These are phyloP conservation scores for Mystacides longicornis DNA, from an alignment of 2,888 invertebrate genomes.

Conservation along the genomic window DNA sequence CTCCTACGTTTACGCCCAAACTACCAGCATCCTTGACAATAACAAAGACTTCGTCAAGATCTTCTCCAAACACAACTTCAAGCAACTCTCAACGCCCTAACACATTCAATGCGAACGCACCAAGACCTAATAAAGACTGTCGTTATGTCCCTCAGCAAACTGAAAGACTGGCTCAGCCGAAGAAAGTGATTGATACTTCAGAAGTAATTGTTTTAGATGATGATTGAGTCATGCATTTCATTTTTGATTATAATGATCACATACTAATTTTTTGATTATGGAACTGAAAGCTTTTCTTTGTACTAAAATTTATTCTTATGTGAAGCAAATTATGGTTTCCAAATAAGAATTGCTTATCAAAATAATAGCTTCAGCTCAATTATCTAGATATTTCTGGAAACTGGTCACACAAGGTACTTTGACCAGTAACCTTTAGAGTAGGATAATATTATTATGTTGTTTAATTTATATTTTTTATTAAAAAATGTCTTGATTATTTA, in stretches of 20 bases:
- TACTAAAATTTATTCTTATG: too few species aligned
- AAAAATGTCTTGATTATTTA: too few species aligned
- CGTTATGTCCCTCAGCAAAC: slow-evolving; percentile 7
- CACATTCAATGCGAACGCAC: slow-evolving; percentile 24
- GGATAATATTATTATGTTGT: too few species aligned
- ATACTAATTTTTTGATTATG: too few species aligned
- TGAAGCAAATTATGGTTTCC: too few species aligned
- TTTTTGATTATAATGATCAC: not conserved
- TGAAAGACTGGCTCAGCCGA: slow-evolving; percentile 17
- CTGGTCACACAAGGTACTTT: too few species aligned
- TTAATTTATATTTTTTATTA: too few species aligned
- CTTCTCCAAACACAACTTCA: not conserved
- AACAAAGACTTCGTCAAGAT: slow-evolving; percentile 35
- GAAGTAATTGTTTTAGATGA: slow-evolving; percentile 43
- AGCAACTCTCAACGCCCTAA: slow-evolving; percentile 35
- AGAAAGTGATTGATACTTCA: slow-evolving; percentile 22
- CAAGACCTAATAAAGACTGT: slow-evolving; percentile 8
- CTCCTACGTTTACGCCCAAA: slow-evolving; percentile 39
- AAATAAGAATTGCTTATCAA: too few species aligned
- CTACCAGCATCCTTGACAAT: slow-evolving; percentile 48
- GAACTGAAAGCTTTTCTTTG: too few species aligned
- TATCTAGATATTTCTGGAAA: too few species aligned
- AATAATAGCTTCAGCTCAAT: too few species aligned
- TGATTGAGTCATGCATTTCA: slow-evolving; percentile 8
- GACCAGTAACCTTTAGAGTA: too few species aligned